phyloP scores from a whole-genome alignment of 2,113 vertebrate species.

The Odocoileus hemionus region DNA sequence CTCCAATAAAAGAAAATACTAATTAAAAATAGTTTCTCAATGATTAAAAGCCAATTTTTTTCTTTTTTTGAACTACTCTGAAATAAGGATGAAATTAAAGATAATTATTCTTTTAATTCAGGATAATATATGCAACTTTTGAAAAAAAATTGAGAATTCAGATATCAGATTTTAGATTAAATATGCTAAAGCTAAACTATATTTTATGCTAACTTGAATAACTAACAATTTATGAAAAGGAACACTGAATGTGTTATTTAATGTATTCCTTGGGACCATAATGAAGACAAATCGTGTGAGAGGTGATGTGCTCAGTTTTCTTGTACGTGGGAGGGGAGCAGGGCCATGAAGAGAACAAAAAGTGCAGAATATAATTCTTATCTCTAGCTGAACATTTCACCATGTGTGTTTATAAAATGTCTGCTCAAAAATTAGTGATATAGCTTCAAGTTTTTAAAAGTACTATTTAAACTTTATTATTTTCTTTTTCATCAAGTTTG shows the following conservation, averaged over 20 bases:
- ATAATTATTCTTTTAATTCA: not conserved
- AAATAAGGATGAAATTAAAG: not conserved
- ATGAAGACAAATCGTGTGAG: not conserved
- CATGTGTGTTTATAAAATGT: not conserved
- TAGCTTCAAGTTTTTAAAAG: not conserved
- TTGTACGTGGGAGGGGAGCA: too few relatives aligned
- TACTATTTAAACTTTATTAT: not conserved
- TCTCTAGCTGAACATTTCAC: not conserved
- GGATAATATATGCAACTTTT: not conserved
- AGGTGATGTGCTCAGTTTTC: not conserved
- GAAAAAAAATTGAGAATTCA: not conserved
- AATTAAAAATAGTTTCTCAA: not conserved
- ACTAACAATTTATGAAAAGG: not conserved
- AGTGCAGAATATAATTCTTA: not conserved
- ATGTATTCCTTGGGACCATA: not conserved
- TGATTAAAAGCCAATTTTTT: not conserved
- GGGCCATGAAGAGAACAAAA: not conserved
- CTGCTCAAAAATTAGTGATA: not conserved
- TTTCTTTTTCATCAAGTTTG: not conserved
- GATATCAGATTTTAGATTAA: not conserved
- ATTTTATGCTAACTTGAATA: not conserved
- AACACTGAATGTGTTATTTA: not conserved
- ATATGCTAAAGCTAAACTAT: not conserved
- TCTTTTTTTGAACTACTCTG: not conserved
- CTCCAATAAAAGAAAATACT: not conserved